Percentiles rank a stretch among this genome's conserved stretches.
These are phyloP conservation scores for Trichonephila inaurata DNA, from an alignment of 1,140 invertebrate species.

Conservation along the genomic window DNA sequence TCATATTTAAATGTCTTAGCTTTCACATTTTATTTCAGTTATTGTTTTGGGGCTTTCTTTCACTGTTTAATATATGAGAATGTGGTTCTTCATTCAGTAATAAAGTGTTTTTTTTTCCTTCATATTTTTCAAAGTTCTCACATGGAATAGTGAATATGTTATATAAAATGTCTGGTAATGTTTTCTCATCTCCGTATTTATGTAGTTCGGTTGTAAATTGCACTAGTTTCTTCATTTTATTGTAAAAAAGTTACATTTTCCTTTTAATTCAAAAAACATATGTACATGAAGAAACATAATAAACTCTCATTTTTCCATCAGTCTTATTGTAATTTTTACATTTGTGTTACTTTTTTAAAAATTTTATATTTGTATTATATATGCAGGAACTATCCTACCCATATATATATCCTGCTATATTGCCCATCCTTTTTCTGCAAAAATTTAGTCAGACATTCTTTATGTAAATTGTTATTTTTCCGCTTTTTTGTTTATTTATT, in stretches of 20 bases:
- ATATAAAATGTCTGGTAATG: not conserved
- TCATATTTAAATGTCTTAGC: not conserved
- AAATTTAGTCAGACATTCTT: too few species aligned
- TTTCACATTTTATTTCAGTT: not conserved
- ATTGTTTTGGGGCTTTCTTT: not conserved
- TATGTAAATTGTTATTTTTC: too few species aligned
- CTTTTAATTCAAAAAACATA: constrained; percentile 31
- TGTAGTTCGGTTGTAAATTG: constrained; percentile 25
- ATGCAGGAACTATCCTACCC: too few species aligned
- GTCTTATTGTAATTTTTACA: not conserved
- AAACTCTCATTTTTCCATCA: constrained; percentile 53
- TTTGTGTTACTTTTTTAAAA: too few species aligned
- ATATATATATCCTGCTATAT: too few species aligned
- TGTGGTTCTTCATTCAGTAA: not conserved
- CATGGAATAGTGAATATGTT: not conserved
- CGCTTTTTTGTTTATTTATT: too few species aligned
- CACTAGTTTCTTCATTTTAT: constrained; percentile 38
- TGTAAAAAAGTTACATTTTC: constrained; percentile 51
- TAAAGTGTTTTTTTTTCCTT: not conserved
- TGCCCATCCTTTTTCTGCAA: too few species aligned
- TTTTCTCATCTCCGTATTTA: constrained; percentile 39
- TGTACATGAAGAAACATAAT: constrained; percentile 50
- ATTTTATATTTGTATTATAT: too few species aligned
- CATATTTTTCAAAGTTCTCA: not conserved
- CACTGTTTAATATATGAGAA: not conserved